Evolutionary conservation across 1,140 invertebrate genomes (phyloP).

Genomic region (Drepana arcuata): DNA sequence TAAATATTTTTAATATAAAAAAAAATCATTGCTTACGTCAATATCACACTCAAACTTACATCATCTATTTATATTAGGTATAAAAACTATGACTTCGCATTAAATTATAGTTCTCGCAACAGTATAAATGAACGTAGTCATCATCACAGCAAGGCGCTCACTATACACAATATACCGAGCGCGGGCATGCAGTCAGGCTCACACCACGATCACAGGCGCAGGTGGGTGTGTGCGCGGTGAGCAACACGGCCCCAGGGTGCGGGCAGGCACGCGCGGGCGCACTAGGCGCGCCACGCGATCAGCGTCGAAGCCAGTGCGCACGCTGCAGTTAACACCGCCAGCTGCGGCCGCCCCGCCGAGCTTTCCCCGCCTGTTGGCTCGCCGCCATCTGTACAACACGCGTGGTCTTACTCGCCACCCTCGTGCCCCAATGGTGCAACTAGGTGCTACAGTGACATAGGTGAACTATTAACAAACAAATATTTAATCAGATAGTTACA

Average conservation of each 20-base stretch:
- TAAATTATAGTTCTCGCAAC: slow-evolving; percentile 65
- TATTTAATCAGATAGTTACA: background rate
- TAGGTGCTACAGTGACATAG: slow-evolving; percentile 4
- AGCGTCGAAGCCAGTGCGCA: slow-evolving; percentile 12
- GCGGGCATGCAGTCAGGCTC: slow-evolving; percentile 31
- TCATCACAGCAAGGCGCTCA: slow-evolving; percentile 58
- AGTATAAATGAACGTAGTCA: slow-evolving; percentile 55
- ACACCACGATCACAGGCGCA: slow-evolving; percentile 50
- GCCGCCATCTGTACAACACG: slow-evolving; percentile 39
- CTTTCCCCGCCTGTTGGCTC: slow-evolving; percentile 22
- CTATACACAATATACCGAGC: slow-evolving; percentile 66
- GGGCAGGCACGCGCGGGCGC: slow-evolving; percentile 3
- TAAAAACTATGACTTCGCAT: slow-evolving; percentile 70
- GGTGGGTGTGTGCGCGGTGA: background rate
- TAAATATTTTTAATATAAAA: slow-evolving; percentile 67
- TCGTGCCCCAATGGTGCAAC: no score
- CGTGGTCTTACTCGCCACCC: no score
- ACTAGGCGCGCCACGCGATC: slow-evolving; percentile 17
- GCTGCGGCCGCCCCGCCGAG: no score
- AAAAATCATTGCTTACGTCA: slow-evolving; percentile 63
- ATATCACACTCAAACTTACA: slow-evolving; percentile 70
- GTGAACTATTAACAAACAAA: slow-evolving; percentile 1
- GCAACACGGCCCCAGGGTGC: slow-evolving; percentile 17
- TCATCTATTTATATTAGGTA: slow-evolving; percentile 70
- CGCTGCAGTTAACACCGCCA: no score